Evolutionary conservation across 2,113 vertebrate genomes (phyloP), one percentile per base, ranked within the genome.

Genomic region (Cisticola juncidis): DNA sequence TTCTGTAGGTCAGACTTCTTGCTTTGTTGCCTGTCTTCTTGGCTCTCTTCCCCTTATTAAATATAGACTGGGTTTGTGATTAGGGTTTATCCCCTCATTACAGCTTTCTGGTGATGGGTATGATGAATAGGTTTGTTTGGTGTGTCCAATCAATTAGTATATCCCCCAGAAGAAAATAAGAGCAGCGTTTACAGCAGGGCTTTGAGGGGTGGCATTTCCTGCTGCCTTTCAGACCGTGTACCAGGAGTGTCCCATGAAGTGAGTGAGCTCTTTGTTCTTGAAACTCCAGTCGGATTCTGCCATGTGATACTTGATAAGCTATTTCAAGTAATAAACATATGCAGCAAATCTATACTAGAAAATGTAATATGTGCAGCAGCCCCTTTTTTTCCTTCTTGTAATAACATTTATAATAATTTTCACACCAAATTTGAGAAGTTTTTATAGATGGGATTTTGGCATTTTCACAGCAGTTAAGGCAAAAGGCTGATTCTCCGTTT

Each of bases 141-240:
- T 94, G 50, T 89, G 47, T 90, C 74, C 88, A 84, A 44, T 85
- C 44, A 76, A 82, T 86, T 93, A 86, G 61, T 92, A 76, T 71
- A 44, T 87, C 93, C 68, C 47, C 53, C 62, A 57, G 71, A 78
- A 95, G 86, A 94, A 94, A 81, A 70, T 13, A 53, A 77, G 62
- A 80, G 70, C 16, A 20, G 35, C 9, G 9, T 95, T 95, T 94
- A 64, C 85, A 45, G 69, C 47, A 60, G 82, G 65, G 81, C 91
- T 95, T 97, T 91, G 81, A 91, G 97, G 93, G 93, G 58, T 94
- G 84, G 87, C 60, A 69, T 97, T 93, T 96, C 94, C 90, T 95
- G 66, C 79, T 87, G 47, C 85, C 80, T 92, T 90, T 88, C 78
- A 83, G 95, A 64, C 86, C 5, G 3, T 66, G 11, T 45, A 58